Evolutionary conservation across 2,888 invertebrate species (phyloP), one percentile per base, ranked within the genome.

Genomic region (Phortica magna): DNA sequence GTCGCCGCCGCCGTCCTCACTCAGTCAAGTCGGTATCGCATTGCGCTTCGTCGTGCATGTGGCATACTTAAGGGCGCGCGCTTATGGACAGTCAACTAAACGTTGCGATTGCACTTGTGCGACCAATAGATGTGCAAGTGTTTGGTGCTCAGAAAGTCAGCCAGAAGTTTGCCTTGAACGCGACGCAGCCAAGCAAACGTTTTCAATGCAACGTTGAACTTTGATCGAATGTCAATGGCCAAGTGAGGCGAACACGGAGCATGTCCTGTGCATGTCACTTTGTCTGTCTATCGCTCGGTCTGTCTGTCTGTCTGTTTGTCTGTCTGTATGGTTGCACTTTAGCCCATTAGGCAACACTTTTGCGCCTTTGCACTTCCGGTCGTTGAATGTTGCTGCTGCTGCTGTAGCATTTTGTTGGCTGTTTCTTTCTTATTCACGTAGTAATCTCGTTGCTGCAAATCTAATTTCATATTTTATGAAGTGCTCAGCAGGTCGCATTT

Each of bases 391-490:
- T 76, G 57, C 7, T 39, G 7, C 39, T 7, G 57, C 64, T 75
- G 68, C 77, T 73, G 77, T 75, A 77, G 84, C 82, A 76, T 77
- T 85, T 84, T 31, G 31, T 31, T 31, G 31, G 31, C 31, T 31
- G 5, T 31, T 31, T 31, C 31, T 31, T 31, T 31, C 31, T 31
- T 31, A 31, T 31, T 31, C 31, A 31, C 31, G 31, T 31, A 31
- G 31, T 31, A 31, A 31, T 4, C 31, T 31, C 53, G 61, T 22
- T 65, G 53, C 39, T 48, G 85, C 83, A 85, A 85, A 85, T 85
- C 85, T 86, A 85, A 85, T 85, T 88, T 85, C 88, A 85, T 85
- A 88, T 88, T 84, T 88, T 86, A 85, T 85, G 84, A 88, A 86
- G 87, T 88, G 83, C 79, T 80, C 76, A 76, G 77, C 73, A 75